Conservation (phyloP, 2,113 vertebrate species). For the Cyphomyrus plagiostoma region DNA sequence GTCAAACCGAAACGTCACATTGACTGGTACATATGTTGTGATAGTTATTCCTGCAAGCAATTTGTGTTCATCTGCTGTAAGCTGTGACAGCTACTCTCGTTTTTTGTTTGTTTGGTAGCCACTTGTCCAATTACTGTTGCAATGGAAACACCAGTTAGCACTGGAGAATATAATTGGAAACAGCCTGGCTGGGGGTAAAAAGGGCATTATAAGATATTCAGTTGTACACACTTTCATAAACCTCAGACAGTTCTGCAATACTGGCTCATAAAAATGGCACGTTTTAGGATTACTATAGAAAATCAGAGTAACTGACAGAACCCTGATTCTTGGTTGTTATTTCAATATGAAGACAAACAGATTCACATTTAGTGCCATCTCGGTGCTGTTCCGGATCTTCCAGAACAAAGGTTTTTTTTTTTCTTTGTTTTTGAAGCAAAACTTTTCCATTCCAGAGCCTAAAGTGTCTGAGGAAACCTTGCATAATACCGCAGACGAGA, state of each 20-base stretch:
- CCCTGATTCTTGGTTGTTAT: background rate
- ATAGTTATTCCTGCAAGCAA: background rate
- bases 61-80: background rate
- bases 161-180: background rate
- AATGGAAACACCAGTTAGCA: background rate
- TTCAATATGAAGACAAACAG: background rate
- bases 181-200: background rate
- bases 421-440: background rate
- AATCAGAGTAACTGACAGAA: background rate
- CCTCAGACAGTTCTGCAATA: background rate
- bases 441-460: background rate
- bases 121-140: background rate
- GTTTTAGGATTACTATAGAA: background rate
- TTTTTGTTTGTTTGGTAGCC: background rate
- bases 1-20: background rate
- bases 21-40: background rate
- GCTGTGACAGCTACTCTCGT: background rate
- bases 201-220: background rate
- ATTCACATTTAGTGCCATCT: background rate
- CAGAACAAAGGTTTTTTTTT: background rate
- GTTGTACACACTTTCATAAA: background rate
- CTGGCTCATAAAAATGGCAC: background rate
- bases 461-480: background rate
- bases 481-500: background rate
- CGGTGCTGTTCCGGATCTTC: background rate